Percentiles rank a stretch among this genome's conserved stretches.
phyloP scores from a whole-genome alignment of 2,888 invertebrate species.

The Laspeyria flexula region DNA sequence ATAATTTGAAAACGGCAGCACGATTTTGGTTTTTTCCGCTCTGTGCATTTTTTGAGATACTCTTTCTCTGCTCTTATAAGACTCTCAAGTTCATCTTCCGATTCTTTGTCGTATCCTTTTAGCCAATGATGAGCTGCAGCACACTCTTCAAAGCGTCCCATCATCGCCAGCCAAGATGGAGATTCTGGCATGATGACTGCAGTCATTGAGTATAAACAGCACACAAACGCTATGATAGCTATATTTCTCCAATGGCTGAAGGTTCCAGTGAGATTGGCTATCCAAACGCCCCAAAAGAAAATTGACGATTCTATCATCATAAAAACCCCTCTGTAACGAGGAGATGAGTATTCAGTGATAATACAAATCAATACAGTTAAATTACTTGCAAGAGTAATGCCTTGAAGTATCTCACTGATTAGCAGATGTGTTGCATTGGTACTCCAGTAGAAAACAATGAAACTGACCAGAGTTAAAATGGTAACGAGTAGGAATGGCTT shows the following conservation, averaged over 20 bases:
- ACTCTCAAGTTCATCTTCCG: conserved; percentile 48
- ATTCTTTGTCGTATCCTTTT: conserved; percentile 45
- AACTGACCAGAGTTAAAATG: conserved; percentile 45
- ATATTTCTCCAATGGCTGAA: conserved; percentile 61
- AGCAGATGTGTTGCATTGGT: conserved; percentile 49
- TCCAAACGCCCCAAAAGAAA: conserved; percentile 63
- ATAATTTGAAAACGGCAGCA: conserved; percentile 26
- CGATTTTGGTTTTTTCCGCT: conserved; percentile 20
- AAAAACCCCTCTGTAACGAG: conserved; percentile 59
- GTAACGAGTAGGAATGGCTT: conserved; percentile 42
- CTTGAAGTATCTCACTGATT: conserved; percentile 55
- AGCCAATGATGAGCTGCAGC: conserved; percentile 49
- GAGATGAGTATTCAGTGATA: conserved; percentile 57
- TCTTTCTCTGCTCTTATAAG: conserved; percentile 45
- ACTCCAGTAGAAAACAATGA: conserved; percentile 56
- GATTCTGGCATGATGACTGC: conserved; percentile 52
- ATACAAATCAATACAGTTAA: conserved; percentile 57
- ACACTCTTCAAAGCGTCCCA: conserved; percentile 45
- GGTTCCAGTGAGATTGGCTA: conserved; percentile 60
- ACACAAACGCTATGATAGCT: conserved; percentile 46
- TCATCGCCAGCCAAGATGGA: conserved; percentile 56
- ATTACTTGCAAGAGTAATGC: conserved; percentile 52
- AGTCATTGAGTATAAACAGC: conserved; percentile 41
- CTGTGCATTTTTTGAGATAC: conserved; percentile 23
- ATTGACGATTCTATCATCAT: conserved; percentile 60